Conservation (phyloP, 2,113 vertebrate genomes). For the Rhinogobius similis region DNA sequence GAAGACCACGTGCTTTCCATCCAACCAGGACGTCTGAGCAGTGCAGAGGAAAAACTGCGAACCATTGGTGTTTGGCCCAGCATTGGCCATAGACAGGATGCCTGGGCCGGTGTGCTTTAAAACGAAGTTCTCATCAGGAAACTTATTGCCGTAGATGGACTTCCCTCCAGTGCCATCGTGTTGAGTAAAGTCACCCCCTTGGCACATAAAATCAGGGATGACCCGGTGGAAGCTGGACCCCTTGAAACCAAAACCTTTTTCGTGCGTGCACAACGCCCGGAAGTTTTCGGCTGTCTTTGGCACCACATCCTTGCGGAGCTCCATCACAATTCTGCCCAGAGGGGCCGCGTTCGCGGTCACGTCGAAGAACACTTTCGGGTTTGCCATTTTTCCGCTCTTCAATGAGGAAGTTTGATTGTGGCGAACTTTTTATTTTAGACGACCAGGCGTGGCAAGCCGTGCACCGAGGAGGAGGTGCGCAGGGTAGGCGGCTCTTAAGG, state of each 20-base stretch:
- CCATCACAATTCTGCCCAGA: neutral
- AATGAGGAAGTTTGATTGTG: neutral
- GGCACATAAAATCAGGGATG: neutral
- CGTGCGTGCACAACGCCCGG: neutral
- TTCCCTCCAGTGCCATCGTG: neutral
- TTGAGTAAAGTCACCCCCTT: neutral
- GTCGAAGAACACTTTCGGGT: neutral
- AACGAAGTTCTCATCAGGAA: neutral
- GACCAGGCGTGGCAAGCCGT: neutral
- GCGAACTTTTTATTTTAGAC: neutral
- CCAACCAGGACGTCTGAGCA: neutral
- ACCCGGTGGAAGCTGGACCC: neutral
- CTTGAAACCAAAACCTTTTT: neutral
- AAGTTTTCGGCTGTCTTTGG: neutral
- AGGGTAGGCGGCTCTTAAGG: neutral
- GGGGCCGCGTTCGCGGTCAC: neutral
- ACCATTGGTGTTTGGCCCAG: neutral
- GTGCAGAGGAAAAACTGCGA: slow-evolving; percentile 4
- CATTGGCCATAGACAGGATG: slow-evolving; percentile 1
- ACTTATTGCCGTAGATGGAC: neutral
- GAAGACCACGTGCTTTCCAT: slow-evolving; percentile 2
- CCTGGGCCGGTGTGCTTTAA: neutral
- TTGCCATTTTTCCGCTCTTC: neutral
- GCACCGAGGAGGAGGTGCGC: neutral
- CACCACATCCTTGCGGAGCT: neutral